Evolutionary conservation across 1,140 invertebrate genomes (phyloP).

Genomic region (Argopecten irradians): DNA sequence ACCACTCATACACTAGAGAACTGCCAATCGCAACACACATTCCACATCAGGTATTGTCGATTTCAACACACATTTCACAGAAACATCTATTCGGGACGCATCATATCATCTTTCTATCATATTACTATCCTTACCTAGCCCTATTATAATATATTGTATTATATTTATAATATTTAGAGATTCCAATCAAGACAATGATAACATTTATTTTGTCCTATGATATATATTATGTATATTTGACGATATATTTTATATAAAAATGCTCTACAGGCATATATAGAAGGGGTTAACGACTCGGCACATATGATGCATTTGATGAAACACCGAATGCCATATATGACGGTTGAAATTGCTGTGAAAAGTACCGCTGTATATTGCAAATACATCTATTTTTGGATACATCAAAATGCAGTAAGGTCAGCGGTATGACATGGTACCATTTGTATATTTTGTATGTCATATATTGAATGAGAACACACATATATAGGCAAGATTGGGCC

Average conservation of each 20-base stretch:
- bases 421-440: neutral
- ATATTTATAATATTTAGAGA: neutral
- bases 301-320: neutral
- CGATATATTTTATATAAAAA: too few species aligned
- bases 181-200: neutral
- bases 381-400: neutral
- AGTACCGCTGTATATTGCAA: neutral
- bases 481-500: neutral
- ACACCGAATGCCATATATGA: neutral
- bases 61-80: neutral
- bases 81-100: neutral
- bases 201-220: too few species aligned
- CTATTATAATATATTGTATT: neutral
- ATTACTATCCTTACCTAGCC: neutral
- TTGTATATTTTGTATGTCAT: neutral
- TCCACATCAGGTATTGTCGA: neutral
- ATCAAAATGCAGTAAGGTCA: neutral
- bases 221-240: too few species aligned
- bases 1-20: neutral
- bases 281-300: too few species aligned
- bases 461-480: neutral
- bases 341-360: too few species aligned
- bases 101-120: neutral
- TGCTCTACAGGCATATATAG: too few species aligned
- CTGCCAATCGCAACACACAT: neutral